Percentiles rank a stretch among this genome's conserved stretches.
These are phyloP conservation scores for Alloscopus bannaensis DNA, from an alignment of 2,888 invertebrate genomes.

Conservation along the genomic window DNA sequence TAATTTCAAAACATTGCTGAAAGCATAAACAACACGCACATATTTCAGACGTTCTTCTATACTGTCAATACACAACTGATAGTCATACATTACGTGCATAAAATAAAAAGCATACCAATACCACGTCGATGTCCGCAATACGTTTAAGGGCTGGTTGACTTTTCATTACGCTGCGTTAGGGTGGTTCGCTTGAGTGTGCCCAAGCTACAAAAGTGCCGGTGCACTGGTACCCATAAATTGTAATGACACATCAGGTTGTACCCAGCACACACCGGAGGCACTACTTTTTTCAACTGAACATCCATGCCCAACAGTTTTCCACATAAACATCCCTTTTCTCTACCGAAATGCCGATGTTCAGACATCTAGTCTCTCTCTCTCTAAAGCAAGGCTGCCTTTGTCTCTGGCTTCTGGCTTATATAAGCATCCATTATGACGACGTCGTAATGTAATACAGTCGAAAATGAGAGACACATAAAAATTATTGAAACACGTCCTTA, in stretches of 20 bases:
- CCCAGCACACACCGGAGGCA: constrained; percentile 20
- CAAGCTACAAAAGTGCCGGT: constrained; percentile 31
- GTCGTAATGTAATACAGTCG: background rate
- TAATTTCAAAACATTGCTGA: background rate
- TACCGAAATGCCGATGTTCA: background rate
- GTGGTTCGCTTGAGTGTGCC: background rate
- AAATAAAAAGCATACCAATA: background rate
- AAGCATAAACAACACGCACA: background rate
- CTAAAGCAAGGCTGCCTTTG: background rate
- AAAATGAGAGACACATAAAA: constrained; percentile 19
- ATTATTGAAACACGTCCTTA: constrained; percentile 13
- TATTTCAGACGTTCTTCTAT: background rate
- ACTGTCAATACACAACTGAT: constrained; percentile 26
- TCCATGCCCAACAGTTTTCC: background rate
- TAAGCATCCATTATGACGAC: background rate
- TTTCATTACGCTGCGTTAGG: constrained; percentile 14
- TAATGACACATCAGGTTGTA: constrained; percentile 32
- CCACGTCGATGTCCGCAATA: too few relatives aligned
- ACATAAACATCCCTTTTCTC: too few relatives aligned
- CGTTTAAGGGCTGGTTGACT: constrained; percentile 19
- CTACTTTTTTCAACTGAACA: background rate
- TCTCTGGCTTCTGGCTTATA: background rate
- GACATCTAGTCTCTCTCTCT: background rate
- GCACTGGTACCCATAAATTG: constrained; percentile 43
- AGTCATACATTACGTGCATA: constrained; percentile 9